phyloP scores from a whole-genome alignment of 2,113 vertebrate genomes.

The Clarias gariepinus region DNA sequence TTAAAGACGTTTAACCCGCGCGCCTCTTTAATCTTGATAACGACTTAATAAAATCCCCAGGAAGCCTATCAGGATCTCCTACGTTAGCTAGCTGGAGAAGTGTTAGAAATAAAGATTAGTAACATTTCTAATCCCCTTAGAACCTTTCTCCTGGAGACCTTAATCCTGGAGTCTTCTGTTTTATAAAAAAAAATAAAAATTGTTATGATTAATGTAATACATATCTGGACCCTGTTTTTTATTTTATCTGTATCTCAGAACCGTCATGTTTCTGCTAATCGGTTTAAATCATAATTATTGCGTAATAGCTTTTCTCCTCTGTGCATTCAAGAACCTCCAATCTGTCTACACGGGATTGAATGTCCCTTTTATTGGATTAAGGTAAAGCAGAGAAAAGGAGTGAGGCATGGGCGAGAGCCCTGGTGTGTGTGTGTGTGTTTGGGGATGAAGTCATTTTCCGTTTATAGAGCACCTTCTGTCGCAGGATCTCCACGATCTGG shows the following conservation, averaged over 20 bases:
- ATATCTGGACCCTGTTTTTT: not conserved
- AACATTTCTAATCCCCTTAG: not conserved
- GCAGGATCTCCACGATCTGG: slow-evolving; percentile 58
- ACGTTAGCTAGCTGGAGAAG: not conserved
- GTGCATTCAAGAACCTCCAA: slow-evolving; percentile 40
- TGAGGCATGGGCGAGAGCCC: slow-evolving; percentile 52
- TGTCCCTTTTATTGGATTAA: slow-evolving; percentile 49
- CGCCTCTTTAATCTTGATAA: not conserved
- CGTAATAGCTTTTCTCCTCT: slow-evolving; percentile 34
- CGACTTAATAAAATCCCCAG: not conserved
- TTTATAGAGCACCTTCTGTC: slow-evolving; percentile 71
- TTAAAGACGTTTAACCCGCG: too few relatives aligned
- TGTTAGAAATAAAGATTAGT: not conserved
- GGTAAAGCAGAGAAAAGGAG: slow-evolving; percentile 50
- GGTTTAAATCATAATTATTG: slow-evolving; percentile 33
- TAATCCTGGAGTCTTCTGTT: not conserved
- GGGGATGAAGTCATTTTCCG: slow-evolving; percentile 76
- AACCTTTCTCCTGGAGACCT: not conserved
- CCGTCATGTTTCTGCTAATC: slow-evolving; percentile 8
- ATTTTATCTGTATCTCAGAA: slow-evolving; percentile 4
- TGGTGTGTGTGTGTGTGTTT: slow-evolving; percentile 56
- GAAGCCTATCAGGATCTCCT: not conserved
- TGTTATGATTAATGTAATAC: not conserved
- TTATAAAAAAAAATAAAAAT: not conserved
- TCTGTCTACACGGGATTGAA: slow-evolving; percentile 43